Base-by-base conservation (phyloP, 2,888 invertebrate species). In the Cephus pulcher region DNA sequence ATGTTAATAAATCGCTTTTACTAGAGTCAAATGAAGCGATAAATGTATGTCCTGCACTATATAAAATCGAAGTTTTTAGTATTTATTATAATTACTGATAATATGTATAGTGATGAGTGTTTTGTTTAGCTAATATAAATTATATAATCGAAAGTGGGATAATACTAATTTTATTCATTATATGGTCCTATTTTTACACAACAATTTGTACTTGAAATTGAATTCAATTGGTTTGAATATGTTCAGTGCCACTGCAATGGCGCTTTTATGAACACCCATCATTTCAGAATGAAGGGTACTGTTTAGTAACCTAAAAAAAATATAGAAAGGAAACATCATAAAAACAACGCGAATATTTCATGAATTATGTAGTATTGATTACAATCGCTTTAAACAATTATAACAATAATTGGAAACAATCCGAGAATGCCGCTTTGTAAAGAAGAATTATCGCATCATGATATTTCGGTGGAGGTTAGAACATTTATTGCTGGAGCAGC, bases 401-500 rank as follows among this genome's bases (percentile, higher is more conserved):
- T 23, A 56, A 23, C 23, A 56, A 23, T 56, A 56, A 23, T 23
- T 56, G 56, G 23, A 9, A 56, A 23, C 6, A 56, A 56, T 23
- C 23, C 23, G 23, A 23, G 1, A 73, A 86, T 86, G 84, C 78
- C 83, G 56, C 83, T 83, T 76, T 76, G 80, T 11, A 74, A 73
- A 37, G 83, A 85, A 12, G 37, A 78, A 6, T 78, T 89, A 74
- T 86, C 88, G 3, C 86, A 89, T 30, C 88, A 90, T 82, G 92
- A 93, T 83, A 87, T 93, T 75, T 83, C 93, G 79, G 90, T 92
- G 23, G 95, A 95, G 89, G 92, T 95, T 80, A 94, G 94, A 81
- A 93, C 92, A 83, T 96, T 96, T 86, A 94, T 95, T 78, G 93
- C 93, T 74, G 95, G 95, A 11, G 94, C 94, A 15, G 94, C 94